These are phyloP conservation scores for Diceros bicornis DNA, from an alignment of 2,797 vertebrate genomes.

Conservation along the genomic window DNA sequence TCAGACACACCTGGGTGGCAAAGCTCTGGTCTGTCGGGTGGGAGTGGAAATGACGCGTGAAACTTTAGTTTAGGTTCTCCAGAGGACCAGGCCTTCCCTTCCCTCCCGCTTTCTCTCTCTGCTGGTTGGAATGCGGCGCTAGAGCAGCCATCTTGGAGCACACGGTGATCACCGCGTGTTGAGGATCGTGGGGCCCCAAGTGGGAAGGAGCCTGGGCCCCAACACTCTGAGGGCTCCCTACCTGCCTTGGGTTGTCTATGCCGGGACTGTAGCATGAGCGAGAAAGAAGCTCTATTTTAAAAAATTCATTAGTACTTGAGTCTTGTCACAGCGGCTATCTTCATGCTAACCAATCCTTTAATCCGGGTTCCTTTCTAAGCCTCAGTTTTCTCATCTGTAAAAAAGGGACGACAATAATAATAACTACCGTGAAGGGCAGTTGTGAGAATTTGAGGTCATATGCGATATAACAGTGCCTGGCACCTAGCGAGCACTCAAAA, in stretches of 20 bases:
- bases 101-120: neutral
- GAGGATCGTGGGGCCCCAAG: neutral
- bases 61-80: neutral
- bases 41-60: neutral
- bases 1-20: neutral
- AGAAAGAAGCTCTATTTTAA: neutral
- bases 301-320: neutral
- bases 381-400: neutral
- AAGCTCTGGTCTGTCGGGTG: neutral
- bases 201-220: neutral
- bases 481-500: neutral
- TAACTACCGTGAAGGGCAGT: neutral
- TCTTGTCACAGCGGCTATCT: neutral
- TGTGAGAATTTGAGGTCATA: neutral
- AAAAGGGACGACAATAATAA: neutral
- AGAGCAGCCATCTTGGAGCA: neutral
- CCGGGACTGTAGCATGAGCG: neutral
- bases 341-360: too few relatives aligned
- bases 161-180: rapidly evolving
- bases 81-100: neutral
- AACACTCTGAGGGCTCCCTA: neutral
- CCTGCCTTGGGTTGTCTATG: neutral
- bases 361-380: neutral
- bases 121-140: neutral
- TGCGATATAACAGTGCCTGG: neutral